Evolutionary conservation across 2,113 vertebrate species (phyloP).

Genomic region (Oreochromis spilurus): DNA sequence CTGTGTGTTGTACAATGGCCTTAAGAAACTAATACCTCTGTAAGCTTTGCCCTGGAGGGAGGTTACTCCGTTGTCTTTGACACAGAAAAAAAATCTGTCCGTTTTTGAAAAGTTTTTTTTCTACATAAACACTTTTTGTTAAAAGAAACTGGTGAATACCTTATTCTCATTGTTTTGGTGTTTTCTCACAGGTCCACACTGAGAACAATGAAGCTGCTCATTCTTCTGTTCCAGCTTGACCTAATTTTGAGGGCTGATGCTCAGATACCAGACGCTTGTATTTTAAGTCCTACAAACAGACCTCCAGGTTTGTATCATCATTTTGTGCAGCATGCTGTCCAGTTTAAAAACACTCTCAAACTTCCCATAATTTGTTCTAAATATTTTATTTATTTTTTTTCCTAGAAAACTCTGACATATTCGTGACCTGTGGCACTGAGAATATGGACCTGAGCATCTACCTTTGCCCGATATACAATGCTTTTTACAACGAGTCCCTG

Average conservation of each 20-base stretch:
- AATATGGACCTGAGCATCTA: conserved; percentile 61
- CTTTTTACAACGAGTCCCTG: conserved; percentile 65
- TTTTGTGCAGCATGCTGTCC: no score
- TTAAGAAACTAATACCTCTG: neutral
- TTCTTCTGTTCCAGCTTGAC: conserved; percentile 56
- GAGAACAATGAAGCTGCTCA: conserved; percentile 52
- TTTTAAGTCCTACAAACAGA: conserved; percentile 29
- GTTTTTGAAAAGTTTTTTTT: neutral
- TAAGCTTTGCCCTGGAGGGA: neutral
- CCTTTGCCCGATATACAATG: conserved; percentile 71
- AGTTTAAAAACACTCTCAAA: neutral
- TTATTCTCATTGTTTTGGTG: neutral
- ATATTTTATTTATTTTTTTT: neutral
- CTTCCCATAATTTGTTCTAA: neutral
- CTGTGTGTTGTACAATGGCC: neutral
- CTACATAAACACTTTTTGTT: neutral
- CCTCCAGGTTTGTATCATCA: conserved; percentile 52
- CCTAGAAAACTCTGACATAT: conserved; percentile 66
- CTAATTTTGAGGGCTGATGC: conserved; percentile 49
- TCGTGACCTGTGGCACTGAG: conserved; percentile 59
- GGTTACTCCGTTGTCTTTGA: neutral
- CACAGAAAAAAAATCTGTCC: neutral
- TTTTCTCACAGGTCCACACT: conserved; percentile 4
- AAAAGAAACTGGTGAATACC: neutral
- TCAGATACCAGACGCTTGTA: conserved; percentile 24